Base-by-base conservation (phyloP, 1,140 invertebrate genomes). In the Babylonia areolata region DNA sequence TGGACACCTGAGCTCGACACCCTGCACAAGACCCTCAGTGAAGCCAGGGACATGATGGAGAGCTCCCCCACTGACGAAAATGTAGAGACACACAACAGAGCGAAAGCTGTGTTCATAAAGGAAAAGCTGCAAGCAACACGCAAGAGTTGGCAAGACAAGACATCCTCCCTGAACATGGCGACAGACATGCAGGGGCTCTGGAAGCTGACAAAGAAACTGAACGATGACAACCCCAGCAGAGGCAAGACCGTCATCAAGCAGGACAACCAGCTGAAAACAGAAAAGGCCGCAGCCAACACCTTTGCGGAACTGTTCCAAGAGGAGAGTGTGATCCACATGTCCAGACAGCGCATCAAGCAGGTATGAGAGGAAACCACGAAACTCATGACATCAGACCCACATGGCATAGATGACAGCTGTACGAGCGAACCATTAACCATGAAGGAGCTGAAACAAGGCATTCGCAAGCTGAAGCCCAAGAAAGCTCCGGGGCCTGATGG, bases 401-500 rank as follows among this genome's bases (percentile, higher is more conserved):
- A 79, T 9, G 77, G 77, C 77, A 79, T n/a, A 31, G 5, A 79
- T n/a, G 77, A 79, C 77, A 42, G 77, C 77, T 40, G 77, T n/a
- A 46, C 31, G 77, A 42, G 77, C 39, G 77, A 42, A 9, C 39
- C 77, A 5, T 79, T 79, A n/a, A n/a, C n/a, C n/a, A n/a, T n/a
- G n/a, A n/a, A n/a, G n/a, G n/a, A n/a, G n/a, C n/a, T n/a, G n/a
- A n/a, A n/a, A n/a, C n/a, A n/a, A n/a, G n/a, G n/a, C n/a, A n/a
- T 39, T 12, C 77, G 39, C 77, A 40, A 79, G 39, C 39, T 79
- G 37, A 79, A 79, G 39, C 31, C 77, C n/a, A 86, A 86, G 73
- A 88, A 88, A 79, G 81, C 85, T 15, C 85, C 81, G 1, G 87
- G 87, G 0, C 31, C 85, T n/a, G 85, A 88, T 54, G 83, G 77